A percentile compares a stretch with the other conserved stretches of the same genome.
These are phyloP conservation scores for Araneus ventricosus DNA, from an alignment of 1,140 invertebrate species.

Conservation along the genomic window DNA sequence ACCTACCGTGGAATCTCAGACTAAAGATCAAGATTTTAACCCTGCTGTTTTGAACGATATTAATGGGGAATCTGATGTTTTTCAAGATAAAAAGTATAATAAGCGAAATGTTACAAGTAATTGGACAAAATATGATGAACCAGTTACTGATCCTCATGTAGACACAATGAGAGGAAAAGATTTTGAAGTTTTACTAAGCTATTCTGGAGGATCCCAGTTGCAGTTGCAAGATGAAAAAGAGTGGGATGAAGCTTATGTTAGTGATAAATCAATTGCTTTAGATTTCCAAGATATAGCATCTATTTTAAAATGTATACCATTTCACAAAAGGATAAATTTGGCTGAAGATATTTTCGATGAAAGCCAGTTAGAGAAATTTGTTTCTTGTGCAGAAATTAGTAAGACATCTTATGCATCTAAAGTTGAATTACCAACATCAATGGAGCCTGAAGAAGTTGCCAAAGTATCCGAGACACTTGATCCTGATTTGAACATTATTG, in stretches of 20 bases:
- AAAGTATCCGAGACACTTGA: slow-evolving; percentile 28
- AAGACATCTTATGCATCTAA: neutral
- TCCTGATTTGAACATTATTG: slow-evolving; percentile 55
- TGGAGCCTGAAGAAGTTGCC: neutral
- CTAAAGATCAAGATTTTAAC: neutral
- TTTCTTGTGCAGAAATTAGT: slow-evolving; percentile 7
- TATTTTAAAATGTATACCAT: slow-evolving; percentile 61
- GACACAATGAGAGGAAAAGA: slow-evolving; percentile 53
- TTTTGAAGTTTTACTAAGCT: slow-evolving; percentile 64
- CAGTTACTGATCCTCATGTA: slow-evolving; percentile 40
- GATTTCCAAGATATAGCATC: slow-evolving; percentile 43
- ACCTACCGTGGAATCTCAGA: slow-evolving; percentile 20
- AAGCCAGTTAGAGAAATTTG: slow-evolving; percentile 40
- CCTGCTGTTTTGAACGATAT: neutral
- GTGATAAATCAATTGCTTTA: slow-evolving; percentile 44
- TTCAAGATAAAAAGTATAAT: slow-evolving; percentile 26
- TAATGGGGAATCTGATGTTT: neutral
- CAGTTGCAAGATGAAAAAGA: slow-evolving; percentile 66
- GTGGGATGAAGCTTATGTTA: slow-evolving; percentile 43
- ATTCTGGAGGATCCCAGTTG: slow-evolving; percentile 52
- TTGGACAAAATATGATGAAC: slow-evolving; percentile 68
- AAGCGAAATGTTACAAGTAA: slow-evolving; percentile 45
- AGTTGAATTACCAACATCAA: neutral
- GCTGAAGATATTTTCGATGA: slow-evolving; percentile 59
- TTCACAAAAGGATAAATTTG: slow-evolving; percentile 48